Conservation (phyloP, 2,888 invertebrate genomes). For the Trissolcus brochymenae region DNA sequence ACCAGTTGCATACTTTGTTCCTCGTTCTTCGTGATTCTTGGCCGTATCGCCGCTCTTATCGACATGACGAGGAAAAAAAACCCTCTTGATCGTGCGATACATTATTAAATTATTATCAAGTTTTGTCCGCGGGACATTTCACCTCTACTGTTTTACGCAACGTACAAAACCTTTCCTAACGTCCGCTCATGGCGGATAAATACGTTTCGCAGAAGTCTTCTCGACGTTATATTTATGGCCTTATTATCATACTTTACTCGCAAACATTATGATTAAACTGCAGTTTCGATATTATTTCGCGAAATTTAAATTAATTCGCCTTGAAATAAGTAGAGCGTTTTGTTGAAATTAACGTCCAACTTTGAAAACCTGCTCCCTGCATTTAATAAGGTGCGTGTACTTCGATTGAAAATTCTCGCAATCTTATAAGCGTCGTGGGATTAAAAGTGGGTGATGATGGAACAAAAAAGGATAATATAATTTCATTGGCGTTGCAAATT, state of each 20-base stretch:
- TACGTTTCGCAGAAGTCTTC: conserved; percentile 19
- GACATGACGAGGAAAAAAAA: conserved; percentile 61
- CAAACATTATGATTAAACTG: conserved; percentile 24
- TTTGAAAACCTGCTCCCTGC: conserved; percentile 1
- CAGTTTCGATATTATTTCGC: conserved; percentile 19
- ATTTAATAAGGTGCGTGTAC: too few species aligned
- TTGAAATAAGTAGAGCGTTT: conserved; percentile 22
- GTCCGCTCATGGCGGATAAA: conserved; percentile 16
- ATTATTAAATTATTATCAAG: conserved; percentile 70
- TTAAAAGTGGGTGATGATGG: too few species aligned
- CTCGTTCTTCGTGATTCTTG: conserved; percentile 18
- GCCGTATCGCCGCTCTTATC: conserved; percentile 49
- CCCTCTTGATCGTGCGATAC: conserved; percentile 52
- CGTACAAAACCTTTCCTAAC: conserved; percentile 44
- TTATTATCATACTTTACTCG: conserved; percentile 27
- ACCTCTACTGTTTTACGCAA: conserved; percentile 61
- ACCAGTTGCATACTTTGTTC: conserved; percentile 28
- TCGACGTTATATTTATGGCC: conserved; percentile 28
- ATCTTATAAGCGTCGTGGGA: too few species aligned
- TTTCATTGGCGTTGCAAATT: too few species aligned
- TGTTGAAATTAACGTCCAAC: conserved; percentile 8
- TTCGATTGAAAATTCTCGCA: too few species aligned
- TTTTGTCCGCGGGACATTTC: conserved; percentile 64
- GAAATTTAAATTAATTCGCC: conserved; percentile 38
- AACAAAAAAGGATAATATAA: too few species aligned